phyloP scores from a whole-genome alignment of 1,140 invertebrate genomes.

The Stratiolaelaps scimitus region DNA sequence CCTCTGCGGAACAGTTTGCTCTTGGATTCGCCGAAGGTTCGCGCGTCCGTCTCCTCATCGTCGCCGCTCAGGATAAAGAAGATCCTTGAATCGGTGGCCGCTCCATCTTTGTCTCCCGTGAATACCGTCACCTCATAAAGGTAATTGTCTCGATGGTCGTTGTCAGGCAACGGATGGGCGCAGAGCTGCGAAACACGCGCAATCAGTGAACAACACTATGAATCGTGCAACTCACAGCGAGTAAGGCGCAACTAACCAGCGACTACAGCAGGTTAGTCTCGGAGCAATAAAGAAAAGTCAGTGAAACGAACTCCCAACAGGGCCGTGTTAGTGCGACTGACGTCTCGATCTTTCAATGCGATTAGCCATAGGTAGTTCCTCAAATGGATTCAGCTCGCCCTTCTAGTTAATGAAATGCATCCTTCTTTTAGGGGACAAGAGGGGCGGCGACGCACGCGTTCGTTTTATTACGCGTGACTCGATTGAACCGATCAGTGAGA shows the following conservation, averaged over 20 bases:
- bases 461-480: no score
- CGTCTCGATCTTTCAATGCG: no score
- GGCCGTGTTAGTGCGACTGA: no score
- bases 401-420: no score
- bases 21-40: conserved; percentile 42
- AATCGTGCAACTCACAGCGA: not conserved
- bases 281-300: no score
- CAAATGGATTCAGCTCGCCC: no score
- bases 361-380: no score
- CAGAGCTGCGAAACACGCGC: conserved; percentile 41
- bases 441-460: no score
- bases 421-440: no score
- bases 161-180: conserved; percentile 44
- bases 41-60: conserved; percentile 41
- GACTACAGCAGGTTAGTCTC: no score
- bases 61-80: conserved; percentile 46
- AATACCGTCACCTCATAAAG: conserved; percentile 43
- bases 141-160: conserved; percentile 42
- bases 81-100: conserved; percentile 44
- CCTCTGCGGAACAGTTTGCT: conserved; percentile 44
- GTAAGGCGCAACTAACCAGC: not conserved
- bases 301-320: no score
- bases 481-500: no score
- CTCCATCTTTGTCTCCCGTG: conserved; percentile 43
- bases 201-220: not conserved